A percentile compares a stretch with the other conserved stretches of the same genome.
Evolutionary conservation across 30 jellyfish, hydroid and myxozoan species (phyloP).

Genomic region (Sanderia malayensis): DNA sequence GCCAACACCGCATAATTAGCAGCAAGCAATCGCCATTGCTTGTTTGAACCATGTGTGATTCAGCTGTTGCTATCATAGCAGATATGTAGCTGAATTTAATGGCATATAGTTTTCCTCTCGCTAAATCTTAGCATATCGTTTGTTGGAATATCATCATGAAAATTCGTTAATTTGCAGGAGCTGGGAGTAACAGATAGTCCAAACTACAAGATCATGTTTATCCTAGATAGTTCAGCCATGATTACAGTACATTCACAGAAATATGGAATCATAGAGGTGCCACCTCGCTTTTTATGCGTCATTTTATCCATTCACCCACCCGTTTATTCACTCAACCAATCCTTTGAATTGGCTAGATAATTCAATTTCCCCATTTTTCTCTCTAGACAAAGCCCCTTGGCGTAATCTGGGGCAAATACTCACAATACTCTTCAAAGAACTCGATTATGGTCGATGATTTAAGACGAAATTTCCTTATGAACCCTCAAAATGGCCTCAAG

Average conservation of each 20-base stretch:
- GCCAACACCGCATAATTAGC: too few species aligned
- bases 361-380: conserved; percentile 8
- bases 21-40: too few species aligned
- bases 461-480: conserved; percentile 91
- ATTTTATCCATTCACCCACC: too few species aligned
- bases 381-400: conserved; percentile 96
- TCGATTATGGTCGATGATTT: conserved; percentile 86
- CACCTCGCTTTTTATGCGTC: neutral
- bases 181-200: conserved; percentile 74
- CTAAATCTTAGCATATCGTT: too few species aligned
- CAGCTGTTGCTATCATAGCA: too few species aligned
- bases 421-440: conserved; percentile 71
- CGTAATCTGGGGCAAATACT: conserved; percentile 95
- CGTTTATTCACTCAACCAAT: too few species aligned
- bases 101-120: too few species aligned
- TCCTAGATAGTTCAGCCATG: conserved; percentile 95
- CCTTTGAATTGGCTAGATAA: too few species aligned
- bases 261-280: conserved; percentile 93
- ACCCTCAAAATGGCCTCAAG: conserved; percentile 87
- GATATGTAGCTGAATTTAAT: too few species aligned
- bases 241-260: conserved; percentile 82
- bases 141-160: too few species aligned
- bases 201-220: conserved; percentile 76
- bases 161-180: conserved; percentile 83
- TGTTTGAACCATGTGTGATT: too few species aligned